These are phyloP conservation scores for Lucilia cuprina DNA, from an alignment of 1,140 invertebrate genomes.

Conservation along the genomic window DNA sequence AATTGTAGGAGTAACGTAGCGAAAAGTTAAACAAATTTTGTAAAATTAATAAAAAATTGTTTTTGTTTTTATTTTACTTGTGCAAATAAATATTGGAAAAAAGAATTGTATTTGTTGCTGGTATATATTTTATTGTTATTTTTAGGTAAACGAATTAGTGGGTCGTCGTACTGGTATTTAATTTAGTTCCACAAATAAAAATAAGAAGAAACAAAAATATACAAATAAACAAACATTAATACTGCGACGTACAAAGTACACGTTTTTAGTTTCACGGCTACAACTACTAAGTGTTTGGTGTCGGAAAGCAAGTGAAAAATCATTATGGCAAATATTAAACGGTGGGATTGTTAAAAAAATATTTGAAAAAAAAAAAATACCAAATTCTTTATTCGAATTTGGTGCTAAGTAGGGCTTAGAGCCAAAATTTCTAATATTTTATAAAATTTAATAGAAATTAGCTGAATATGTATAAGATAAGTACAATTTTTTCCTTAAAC, in stretches of 20 bases:
- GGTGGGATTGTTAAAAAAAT: no score
- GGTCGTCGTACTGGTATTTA: background rate
- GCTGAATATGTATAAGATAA: no score
- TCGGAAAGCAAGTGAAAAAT: background rate
- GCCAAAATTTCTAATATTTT: no score
- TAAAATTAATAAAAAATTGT: background rate
- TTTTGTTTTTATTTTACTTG: background rate
- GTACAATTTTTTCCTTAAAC: no score
- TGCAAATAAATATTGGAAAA: background rate
- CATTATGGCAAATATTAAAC: no score
- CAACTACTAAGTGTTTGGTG: background rate
- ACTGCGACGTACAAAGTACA: background rate
- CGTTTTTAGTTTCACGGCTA: no score
- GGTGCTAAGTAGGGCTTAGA: no score
- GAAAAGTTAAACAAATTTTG: background rate
- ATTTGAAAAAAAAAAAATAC: no score
- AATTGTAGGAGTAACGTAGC: background rate
- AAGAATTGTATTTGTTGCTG: background rate
- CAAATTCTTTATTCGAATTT: no score
- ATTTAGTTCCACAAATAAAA: background rate
- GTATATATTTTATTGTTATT: background rate
- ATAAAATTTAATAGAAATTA: no score
- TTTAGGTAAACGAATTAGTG: slow-evolving; percentile 10
- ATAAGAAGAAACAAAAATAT: background rate
- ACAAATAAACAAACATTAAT: background rate